These are phyloP conservation scores for Tuberolachnus salignus DNA, from an alignment of 2,888 invertebrate species.

Conservation along the genomic window DNA sequence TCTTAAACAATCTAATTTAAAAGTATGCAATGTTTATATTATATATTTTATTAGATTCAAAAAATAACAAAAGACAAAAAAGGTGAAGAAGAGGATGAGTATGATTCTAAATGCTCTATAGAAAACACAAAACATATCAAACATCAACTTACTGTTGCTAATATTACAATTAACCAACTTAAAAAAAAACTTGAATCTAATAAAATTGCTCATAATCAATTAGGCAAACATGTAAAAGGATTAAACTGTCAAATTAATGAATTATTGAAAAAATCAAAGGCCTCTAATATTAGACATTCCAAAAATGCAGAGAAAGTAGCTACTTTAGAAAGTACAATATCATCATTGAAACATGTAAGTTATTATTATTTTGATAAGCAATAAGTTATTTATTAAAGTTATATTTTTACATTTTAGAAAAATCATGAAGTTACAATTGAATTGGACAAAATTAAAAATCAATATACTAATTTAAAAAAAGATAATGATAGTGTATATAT, in stretches of 20 bases:
- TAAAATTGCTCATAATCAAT: constrained; percentile 2
- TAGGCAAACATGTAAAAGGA: constrained; percentile 38
- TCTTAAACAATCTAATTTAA: neutral
- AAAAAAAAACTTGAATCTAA: constrained; percentile 43
- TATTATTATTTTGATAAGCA: neutral
- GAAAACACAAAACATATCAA: constrained; percentile 6
- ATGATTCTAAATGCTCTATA: neutral
- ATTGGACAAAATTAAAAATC: constrained; percentile 47
- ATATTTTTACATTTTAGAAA: constrained; percentile 28
- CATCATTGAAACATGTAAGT: constrained; percentile 35
- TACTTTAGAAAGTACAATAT: constrained; percentile 12
- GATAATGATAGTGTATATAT: constrained; percentile 48
- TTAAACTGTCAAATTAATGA: constrained; percentile 49
- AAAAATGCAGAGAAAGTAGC: constrained; percentile 1
- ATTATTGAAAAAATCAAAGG: constrained; percentile 29
- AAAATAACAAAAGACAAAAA: neutral
- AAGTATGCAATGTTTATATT: neutral
- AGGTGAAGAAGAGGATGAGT: neutral
- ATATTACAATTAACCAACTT: constrained; percentile 26
- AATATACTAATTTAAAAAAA: constrained; percentile 44
- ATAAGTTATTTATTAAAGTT: neutral
- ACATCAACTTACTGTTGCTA: constrained; percentile 18
- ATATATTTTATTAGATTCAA: neutral
- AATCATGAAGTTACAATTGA: constrained; percentile 31
- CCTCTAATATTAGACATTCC: constrained; percentile 22